A percentile compares a stretch with the other conserved stretches of the same genome.
These are phyloP conservation scores for Trichopria drosophilae DNA, from an alignment of 2,888 invertebrate species.

Conservation along the genomic window DNA sequence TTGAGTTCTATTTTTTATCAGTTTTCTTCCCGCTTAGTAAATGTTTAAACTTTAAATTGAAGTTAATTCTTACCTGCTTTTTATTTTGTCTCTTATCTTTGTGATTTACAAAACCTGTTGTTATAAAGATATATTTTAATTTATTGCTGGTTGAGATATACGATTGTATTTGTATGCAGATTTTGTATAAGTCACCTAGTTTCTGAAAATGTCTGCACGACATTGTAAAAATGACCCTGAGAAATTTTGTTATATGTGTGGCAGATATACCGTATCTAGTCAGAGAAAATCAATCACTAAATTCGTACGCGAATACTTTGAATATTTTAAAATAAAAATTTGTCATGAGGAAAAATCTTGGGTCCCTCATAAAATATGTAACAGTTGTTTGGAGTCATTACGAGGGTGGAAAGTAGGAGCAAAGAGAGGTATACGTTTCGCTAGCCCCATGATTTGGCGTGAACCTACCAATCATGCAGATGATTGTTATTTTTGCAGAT, in stretches of 20 bases:
- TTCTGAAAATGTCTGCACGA: conserved; percentile 2
- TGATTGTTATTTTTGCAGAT: conserved; percentile 3
- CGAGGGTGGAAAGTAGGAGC: background rate
- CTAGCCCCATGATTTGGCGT: conserved; percentile 6
- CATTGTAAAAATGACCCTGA: conserved; percentile 3
- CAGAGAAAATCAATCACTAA: background rate
- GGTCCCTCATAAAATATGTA: conserved; percentile 3
- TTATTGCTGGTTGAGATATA: no score
- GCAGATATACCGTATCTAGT: background rate
- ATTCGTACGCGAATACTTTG: conserved; percentile 2
- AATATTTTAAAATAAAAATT: conserved; percentile 4
- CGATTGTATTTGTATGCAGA: no score
- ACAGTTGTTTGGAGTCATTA: background rate
- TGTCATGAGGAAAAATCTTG: conserved; percentile 2
- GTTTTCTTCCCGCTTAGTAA: no score
- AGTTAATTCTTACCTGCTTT: no score
- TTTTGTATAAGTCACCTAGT: no score
- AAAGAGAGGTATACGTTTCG: background rate
- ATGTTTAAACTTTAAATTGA: no score
- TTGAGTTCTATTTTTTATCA: no score
- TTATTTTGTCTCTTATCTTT: no score
- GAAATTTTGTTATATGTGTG: conserved; percentile 6
- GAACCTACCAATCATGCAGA: conserved; percentile 6
- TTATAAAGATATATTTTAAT: no score
- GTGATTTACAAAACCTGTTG: no score